Conservation (phyloP, 2,113 vertebrate genomes). For the Gyps fulvus region DNA sequence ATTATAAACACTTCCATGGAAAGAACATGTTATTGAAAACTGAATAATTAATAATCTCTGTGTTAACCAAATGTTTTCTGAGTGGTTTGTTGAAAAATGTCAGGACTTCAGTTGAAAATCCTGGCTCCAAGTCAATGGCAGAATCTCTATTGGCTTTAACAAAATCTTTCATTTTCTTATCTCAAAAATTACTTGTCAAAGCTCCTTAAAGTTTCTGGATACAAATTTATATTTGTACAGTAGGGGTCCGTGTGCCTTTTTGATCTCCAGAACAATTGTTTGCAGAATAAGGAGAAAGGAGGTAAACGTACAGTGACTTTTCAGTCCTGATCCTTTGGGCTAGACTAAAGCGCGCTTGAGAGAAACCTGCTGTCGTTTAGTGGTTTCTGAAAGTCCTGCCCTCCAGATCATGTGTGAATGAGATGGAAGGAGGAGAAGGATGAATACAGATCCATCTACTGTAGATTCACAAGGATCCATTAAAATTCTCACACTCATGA, state of each 20-base stretch:
- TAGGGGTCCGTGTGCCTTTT: background rate
- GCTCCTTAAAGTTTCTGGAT: background rate
- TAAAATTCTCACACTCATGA: background rate
- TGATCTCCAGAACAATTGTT: background rate
- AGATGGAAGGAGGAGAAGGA: background rate
- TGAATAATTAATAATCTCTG: background rate
- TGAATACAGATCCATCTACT: background rate
- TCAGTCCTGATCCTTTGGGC: background rate
- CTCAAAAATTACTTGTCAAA: background rate
- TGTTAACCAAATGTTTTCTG: background rate
- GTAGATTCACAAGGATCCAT: background rate
- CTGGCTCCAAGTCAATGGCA: background rate
- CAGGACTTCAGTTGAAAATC: background rate
- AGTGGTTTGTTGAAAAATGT: background rate
- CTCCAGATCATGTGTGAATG: background rate
- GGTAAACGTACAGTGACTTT: background rate
- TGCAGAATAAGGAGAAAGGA: background rate
- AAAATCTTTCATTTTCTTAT: background rate
- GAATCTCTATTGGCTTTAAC: background rate
- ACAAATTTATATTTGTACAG: background rate
- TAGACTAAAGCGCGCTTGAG: background rate
- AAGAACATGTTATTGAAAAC: slow-evolving; percentile 30
- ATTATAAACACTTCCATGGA: background rate
- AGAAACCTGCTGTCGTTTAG: background rate
- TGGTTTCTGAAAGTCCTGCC: background rate